Evolutionary conservation across 2,797 vertebrate species (phyloP), one percentile per base, ranked within the genome.

Genomic region (Protosalanx chinensis): DNA sequence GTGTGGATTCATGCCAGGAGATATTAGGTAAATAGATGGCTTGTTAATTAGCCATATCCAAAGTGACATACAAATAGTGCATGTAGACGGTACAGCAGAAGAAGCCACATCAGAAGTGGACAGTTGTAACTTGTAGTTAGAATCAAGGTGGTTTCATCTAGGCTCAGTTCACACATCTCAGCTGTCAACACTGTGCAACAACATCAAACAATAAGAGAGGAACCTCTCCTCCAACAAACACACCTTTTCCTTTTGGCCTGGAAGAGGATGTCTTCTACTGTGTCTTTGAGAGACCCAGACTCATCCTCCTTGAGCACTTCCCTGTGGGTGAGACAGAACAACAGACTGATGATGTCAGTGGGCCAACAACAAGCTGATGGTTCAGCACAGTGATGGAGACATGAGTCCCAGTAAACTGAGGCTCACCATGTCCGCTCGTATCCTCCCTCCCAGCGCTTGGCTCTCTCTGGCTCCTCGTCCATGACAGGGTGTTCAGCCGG

Each of bases 291-390:
- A 3, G 97, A 99, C 0, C 97, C 97, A 1, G 95, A 95, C 56
- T 99, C 97, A 65, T 99, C 97, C 86, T 99, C 97, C 82, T 98
- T 98, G 37, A 98, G 92, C 35, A 98, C 93, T 75, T 98, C 97
- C 97, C 97, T 98, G 70, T 0, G 10, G 10, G 35, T 8, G 35
- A 61, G 1, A 65, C 68, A 0, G 70, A 27, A 76, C n/a, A 58
- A 15, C 76, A 29, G 15, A 27, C 29, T 49, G 6, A 41, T 41
- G 10, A 41, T 41, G 37, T 41, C 37, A 41, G 37, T 41, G 1
- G 37, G 8, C 10, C 37, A 41, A 41, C 7, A 27, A 27, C 23
- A 27, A 27, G 51, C 51, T n/a, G 51, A 5, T 16, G 51, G 51
- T 16, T 56, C 51, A 18, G 15, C 15, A n/a, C 5, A 53, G 35